Base-by-base conservation (phyloP, 2,888 invertebrate genomes). In the Mythimna loreyi region DNA sequence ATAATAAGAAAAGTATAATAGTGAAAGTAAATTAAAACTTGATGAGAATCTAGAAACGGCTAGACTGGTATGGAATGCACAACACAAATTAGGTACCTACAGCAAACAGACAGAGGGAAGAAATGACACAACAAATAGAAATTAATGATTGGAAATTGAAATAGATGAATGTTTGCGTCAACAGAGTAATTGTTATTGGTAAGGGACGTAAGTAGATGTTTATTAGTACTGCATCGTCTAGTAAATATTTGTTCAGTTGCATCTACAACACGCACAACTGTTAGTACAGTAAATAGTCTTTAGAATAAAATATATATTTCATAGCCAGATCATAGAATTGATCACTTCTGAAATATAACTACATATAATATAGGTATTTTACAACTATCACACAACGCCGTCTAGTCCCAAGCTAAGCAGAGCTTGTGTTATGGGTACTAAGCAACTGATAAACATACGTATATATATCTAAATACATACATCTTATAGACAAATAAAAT, bases 141-240 rank as follows among this genome's bases (percentile, higher is more conserved):
- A 72, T 61, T 71, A 76, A 76, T 77, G 47, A 76, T 71, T 49
- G 25, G 47, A 50, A 72, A 72, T 72, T 62, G 36, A 66, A 77
- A 72, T 72, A 47, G 25, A 72, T 66, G 33, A 58, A 66, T 77
- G 61, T 66, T 58, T 58, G 52, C 61, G 67, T 59, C 53, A 72
- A 50, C n/a, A 49, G 16, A 49, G 43, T 72, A 40, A 66, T 66
- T 75, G 67, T 59, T 59, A 66, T 62, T 59, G 28, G 21, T 59
- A 53, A 36, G 57, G 47, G 36, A 49, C 57, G 36, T 50, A 64
- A 28, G 49, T 40, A 30, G 19, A 59, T 60, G 56, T 60, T 60
- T 60, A 65, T 25, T 73, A 52, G 43, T 13, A 49, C 28, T 53
- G 53, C 53, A 77, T 45, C 21, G 57, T 65, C 21, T 52, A 11